Percentiles rank a stretch among this genome's conserved stretches.
phyloP scores from a whole-genome alignment of 2,888 invertebrate genomes.

The Hanleya hanleyi region DNA sequence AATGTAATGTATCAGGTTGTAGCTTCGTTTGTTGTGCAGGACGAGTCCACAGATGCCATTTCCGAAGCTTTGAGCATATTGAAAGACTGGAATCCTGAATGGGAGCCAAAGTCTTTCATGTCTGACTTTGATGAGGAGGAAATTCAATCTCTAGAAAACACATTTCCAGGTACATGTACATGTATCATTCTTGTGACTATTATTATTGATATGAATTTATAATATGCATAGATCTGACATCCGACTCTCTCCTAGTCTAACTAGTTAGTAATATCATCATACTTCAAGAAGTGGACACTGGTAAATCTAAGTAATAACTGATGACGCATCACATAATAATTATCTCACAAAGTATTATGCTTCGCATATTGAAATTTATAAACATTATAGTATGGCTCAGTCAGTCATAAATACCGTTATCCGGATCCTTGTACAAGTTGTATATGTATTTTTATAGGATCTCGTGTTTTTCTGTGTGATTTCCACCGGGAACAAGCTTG shows the following conservation, averaged over 20 bases:
- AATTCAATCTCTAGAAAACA: conserved; percentile 20
- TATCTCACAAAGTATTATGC: too few relatives aligned
- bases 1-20: conserved; percentile 30
- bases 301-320: too few relatives aligned
- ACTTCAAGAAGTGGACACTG: too few relatives aligned
- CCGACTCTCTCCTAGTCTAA: too few relatives aligned
- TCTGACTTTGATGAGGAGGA: conserved; percentile 25
- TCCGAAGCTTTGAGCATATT: conserved; percentile 25
- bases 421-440: background rate
- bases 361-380: background rate
- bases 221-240: too few relatives aligned
- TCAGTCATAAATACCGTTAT: background rate
- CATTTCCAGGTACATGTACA: conserved; percentile 21
- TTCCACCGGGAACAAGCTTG: conserved; percentile 33
- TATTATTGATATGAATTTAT: background rate
- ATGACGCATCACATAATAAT: too few relatives aligned
- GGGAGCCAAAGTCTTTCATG: conserved; percentile 29
- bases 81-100: conserved; percentile 20
- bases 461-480: conserved; percentile 14
- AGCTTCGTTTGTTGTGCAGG: conserved; percentile 22
- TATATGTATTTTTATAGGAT: conserved; percentile 1
- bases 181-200: background rate
- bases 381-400: background rate
- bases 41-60: conserved; percentile 21
- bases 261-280: too few relatives aligned